A percentile compares a stretch with the other conserved stretches of the same genome.
Conservation (phyloP, 2,888 invertebrate genomes). For the Lasioglossum zephyrum region DNA sequence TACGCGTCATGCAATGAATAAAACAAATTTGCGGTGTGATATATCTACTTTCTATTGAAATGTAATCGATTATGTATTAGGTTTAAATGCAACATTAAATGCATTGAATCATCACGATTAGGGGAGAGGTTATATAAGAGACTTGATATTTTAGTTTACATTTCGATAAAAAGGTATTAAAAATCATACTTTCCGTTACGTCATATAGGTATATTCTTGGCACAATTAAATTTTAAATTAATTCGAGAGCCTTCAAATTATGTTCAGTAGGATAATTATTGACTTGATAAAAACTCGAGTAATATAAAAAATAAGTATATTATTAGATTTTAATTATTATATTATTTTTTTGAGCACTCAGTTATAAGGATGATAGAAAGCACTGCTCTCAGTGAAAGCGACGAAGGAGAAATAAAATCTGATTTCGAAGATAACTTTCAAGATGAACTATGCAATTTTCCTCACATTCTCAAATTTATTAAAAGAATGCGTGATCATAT, state of each 20-base stretch:
- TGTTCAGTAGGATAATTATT: background rate
- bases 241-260: background rate
- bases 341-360: constrained; percentile 12
- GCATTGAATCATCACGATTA: background rate
- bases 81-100: background rate
- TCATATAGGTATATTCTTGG: background rate
- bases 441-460: constrained; percentile 86
- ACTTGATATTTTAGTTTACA: constrained; percentile 12
- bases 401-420: constrained; percentile 68
- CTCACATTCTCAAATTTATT: constrained; percentile 87
- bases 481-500: constrained; percentile 86
- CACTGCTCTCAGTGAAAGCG: constrained; percentile 67
- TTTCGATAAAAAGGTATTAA: background rate
- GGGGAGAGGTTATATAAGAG: constrained; percentile 20
- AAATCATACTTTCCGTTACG: background rate
- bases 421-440: constrained; percentile 65
- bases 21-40: background rate
- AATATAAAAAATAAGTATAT: background rate
- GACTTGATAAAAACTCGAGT: background rate
- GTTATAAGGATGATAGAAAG: constrained; percentile 58
- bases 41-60: background rate
- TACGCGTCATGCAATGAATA: background rate
- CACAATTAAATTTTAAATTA: background rate
- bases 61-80: background rate
- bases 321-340: background rate